phyloP scores from a whole-genome alignment of 2,113 vertebrate species.

The Stigmatopora nigra region DNA sequence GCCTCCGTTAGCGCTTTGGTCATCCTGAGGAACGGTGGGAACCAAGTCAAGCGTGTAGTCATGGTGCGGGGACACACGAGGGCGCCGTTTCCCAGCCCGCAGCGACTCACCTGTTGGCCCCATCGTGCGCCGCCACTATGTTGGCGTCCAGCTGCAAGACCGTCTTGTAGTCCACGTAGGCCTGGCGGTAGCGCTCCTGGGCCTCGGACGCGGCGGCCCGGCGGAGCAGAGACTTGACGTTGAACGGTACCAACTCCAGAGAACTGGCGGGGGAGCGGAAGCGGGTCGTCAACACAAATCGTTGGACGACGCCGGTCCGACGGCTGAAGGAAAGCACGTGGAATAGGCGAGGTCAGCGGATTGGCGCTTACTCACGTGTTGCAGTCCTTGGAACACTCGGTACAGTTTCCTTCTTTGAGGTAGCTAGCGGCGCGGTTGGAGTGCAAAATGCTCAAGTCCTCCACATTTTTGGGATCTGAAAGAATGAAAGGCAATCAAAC shows the following conservation, averaged over 20 bases:
- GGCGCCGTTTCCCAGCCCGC: not conserved
- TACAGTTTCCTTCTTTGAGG: conserved; percentile 84
- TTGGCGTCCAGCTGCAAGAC: conserved; percentile 78
- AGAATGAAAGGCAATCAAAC: not conserved
- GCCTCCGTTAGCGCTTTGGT: conserved; percentile 80
- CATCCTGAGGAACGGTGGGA: conserved; percentile 71
- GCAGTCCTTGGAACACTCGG: conserved; percentile 83
- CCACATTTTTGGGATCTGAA: conserved; percentile 61
- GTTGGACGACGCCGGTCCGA: not conserved
- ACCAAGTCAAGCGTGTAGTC: not conserved
- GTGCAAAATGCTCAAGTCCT: conserved; percentile 79
- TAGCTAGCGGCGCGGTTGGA: conserved; percentile 85
- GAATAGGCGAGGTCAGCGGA: too few relatives aligned
- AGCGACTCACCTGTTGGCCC: conserved; percentile 78
- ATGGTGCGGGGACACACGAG: too few relatives aligned
- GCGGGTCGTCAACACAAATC: too few relatives aligned
- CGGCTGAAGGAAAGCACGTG: not conserved
- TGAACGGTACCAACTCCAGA: conserved; percentile 76
- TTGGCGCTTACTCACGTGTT: conserved; percentile 64
- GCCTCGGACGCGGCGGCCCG: conserved; percentile 83
- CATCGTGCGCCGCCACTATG: conserved; percentile 77
- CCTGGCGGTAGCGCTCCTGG: conserved; percentile 77
- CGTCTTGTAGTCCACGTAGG: conserved; percentile 89
- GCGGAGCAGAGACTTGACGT: conserved; percentile 81
- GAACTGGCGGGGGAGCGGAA: not conserved